A percentile compares a stretch with the other conserved stretches of the same genome.
phyloP scores from a whole-genome alignment of 1,140 invertebrate genomes.

The Euwallacea fornicatus region DNA sequence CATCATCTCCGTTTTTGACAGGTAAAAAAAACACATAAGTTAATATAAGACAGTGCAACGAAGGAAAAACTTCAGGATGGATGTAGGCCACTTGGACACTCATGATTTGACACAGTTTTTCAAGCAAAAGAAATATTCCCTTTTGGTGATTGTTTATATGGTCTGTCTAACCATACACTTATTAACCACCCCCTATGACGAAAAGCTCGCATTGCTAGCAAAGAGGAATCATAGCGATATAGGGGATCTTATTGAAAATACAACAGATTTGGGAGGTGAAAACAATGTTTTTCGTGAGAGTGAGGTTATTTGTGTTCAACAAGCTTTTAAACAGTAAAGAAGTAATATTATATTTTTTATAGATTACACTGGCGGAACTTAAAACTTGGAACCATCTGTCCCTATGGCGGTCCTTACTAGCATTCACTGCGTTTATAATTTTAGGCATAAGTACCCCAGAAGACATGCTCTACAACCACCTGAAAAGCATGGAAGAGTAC shows the following conservation, averaged over 20 bases:
- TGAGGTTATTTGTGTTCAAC: neutral
- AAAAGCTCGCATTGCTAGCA: constrained; percentile 47
- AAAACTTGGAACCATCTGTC: constrained; percentile 51
- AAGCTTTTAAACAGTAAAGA: neutral
- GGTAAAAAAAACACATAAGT: constrained; percentile 37
- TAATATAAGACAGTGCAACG: neutral
- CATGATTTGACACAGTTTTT: constrained; percentile 44
- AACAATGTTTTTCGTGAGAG: constrained; percentile 7
- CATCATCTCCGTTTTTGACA: constrained; percentile 51
- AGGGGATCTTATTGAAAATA: constrained; percentile 15
- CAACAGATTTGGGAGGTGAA: constrained; percentile 11
- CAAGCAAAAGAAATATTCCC: constrained; percentile 45
- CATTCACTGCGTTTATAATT: constrained; percentile 51
- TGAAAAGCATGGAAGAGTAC: constrained; percentile 48
- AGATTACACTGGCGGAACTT: constrained; percentile 48
- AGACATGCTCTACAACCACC: constrained; percentile 48
- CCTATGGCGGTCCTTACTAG: constrained; percentile 48
- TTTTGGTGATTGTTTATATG: constrained; percentile 48
- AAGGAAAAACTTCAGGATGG: constrained; percentile 43
- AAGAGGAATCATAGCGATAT: constrained; percentile 40
- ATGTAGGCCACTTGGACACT: constrained; percentile 46
- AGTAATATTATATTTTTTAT: constrained; percentile 20
- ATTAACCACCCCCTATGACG: constrained; percentile 46
- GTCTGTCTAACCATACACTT: constrained; percentile 48
- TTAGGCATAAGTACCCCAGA: constrained; percentile 46